A percentile compares a stretch with the other conserved stretches of the same genome.
These are phyloP conservation scores for Columba guinea DNA, from an alignment of 2,797 vertebrate species.

Conservation along the genomic window DNA sequence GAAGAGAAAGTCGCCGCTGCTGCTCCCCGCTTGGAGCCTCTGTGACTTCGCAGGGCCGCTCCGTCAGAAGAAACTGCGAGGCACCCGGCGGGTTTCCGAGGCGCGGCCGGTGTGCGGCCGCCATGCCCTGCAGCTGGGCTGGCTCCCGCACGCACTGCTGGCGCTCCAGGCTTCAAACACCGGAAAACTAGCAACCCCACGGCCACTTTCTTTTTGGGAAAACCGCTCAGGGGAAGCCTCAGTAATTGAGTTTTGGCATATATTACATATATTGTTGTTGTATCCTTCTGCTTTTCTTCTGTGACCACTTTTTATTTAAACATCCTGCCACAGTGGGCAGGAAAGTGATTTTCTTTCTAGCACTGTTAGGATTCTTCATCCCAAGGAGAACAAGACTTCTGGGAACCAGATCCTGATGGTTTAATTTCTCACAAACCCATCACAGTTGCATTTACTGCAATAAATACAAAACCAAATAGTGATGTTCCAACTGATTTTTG, in stretches of 20 bases:
- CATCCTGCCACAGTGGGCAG: not conserved
- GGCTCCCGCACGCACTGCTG: too few species aligned
- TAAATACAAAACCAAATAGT: not conserved
- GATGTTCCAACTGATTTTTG: not conserved
- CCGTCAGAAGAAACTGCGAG: rapidly evolving
- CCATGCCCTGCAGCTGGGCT: not conserved
- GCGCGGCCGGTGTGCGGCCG: not conserved
- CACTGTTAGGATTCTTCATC: not conserved
- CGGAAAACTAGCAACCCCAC: not conserved
- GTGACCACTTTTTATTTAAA: not conserved
- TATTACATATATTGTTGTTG: not conserved
- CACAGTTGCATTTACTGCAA: not conserved
- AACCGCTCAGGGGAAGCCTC: not conserved
- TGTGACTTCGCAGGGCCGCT: not conserved
- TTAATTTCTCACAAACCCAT: not conserved
- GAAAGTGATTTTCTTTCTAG: not conserved
- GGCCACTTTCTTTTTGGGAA: not conserved
- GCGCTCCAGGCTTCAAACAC: not conserved
- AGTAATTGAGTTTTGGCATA: not conserved
- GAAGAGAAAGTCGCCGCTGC: too few species aligned
- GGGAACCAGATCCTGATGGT: not conserved
- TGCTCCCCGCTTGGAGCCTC: not conserved
- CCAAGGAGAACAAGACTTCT: not conserved
- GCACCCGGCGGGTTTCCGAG: rapidly evolving
- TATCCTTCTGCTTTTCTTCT: not conserved